These are phyloP conservation scores for Stegastes partitus DNA, from an alignment of 2,113 vertebrate genomes.

Conservation along the genomic window DNA sequence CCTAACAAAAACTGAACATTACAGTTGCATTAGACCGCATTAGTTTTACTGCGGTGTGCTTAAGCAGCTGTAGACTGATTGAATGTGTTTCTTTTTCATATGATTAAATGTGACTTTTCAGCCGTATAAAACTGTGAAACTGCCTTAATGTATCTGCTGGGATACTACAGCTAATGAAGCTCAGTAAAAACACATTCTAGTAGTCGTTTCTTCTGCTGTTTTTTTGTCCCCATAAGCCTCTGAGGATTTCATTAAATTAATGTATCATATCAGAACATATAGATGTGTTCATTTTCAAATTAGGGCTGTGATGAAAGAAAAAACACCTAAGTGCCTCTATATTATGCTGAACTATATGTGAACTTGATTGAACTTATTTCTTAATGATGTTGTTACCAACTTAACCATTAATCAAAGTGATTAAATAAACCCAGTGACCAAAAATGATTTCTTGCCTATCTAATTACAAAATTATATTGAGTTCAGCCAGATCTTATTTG, in stretches of 20 bases:
- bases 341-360: constrained; percentile 43
- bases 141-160: constrained; percentile 14
- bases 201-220: not conserved
- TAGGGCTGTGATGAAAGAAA: not conserved
- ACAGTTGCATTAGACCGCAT: too few species aligned
- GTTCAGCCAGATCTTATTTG: constrained; percentile 44
- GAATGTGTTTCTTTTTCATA: constrained; percentile 7
- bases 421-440: constrained; percentile 64
- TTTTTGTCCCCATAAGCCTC: constrained; percentile 18
- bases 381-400: constrained; percentile 49
- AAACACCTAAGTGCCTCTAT: constrained; percentile 29
- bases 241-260: constrained; percentile 45
- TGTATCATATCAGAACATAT: constrained; percentile 15
- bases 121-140: not conserved
- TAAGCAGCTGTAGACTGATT: not conserved
- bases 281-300: constrained; percentile 26
- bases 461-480: constrained; percentile 48
- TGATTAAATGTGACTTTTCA: not conserved
- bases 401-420: constrained; percentile 59
- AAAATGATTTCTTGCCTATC: constrained; percentile 45
- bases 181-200: constrained; percentile 2
- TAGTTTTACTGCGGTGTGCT: too few species aligned
- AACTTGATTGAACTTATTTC: constrained; percentile 50
- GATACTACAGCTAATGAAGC: constrained; percentile 34
- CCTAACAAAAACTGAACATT: too few species aligned